Evolutionary conservation across 2,113 vertebrate species (phyloP).

Genomic region (Ptilorrhoa leucosticta): DNA sequence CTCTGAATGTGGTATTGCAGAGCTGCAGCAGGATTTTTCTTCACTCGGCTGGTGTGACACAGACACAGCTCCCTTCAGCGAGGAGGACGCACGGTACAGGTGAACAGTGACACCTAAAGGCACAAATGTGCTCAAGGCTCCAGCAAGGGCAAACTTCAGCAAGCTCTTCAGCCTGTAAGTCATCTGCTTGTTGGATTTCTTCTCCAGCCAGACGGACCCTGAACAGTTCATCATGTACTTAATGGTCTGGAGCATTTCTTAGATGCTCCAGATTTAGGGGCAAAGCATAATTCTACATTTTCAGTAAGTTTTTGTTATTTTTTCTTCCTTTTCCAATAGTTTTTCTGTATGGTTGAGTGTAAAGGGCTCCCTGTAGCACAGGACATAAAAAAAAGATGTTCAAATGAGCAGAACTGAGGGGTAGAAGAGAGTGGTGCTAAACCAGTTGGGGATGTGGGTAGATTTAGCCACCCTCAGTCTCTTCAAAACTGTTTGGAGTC

Average conservation of each 20-base stretch:
- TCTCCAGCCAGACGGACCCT: background rate
- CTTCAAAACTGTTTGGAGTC: background rate
- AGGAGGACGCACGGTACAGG: background rate
- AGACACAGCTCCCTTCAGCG: too few species aligned
- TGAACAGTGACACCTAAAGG: conserved; percentile 26
- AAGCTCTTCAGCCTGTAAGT: background rate
- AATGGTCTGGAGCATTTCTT: background rate
- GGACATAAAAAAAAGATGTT: background rate
- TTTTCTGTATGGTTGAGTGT: background rate
- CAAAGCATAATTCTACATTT: background rate
- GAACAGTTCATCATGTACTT: background rate
- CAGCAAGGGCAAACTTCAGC: background rate
- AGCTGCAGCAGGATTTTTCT: background rate
- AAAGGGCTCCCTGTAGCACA: background rate
- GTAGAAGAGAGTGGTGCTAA: background rate
- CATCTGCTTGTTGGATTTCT: background rate
- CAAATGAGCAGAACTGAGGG: background rate
- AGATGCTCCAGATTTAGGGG: background rate
- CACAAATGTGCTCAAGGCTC: background rate
- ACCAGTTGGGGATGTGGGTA: fast-evolving
- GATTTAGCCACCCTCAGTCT: background rate
- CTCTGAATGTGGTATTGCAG: too few species aligned
- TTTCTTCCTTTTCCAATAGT: background rate
- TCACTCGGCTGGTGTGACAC: background rate
- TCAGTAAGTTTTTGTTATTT: background rate